phyloP scores from a whole-genome alignment of 2,888 invertebrate species.

The Clivina fossor region DNA sequence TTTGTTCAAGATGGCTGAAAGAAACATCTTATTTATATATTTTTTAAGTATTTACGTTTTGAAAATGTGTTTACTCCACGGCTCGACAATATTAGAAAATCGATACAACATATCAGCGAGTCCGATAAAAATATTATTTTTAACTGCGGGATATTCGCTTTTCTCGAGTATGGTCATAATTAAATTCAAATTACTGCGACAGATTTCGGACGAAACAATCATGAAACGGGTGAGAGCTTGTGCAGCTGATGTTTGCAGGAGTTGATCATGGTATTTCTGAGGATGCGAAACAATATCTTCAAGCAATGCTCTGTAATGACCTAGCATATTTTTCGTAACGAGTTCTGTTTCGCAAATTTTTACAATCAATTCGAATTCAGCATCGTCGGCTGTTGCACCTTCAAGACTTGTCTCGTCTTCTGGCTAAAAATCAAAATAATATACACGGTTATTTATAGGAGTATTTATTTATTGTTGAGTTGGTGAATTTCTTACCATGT shows the following conservation, averaged over 20 bases:
- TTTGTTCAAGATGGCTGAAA: too few species aligned
- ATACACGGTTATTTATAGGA: constrained; percentile 8
- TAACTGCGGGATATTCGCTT: constrained; percentile 70
- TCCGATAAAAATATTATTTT: constrained; percentile 80
- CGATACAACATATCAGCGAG: constrained; percentile 84
- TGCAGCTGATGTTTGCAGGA: constrained; percentile 66
- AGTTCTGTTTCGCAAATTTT: constrained; percentile 69
- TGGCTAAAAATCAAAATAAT: constrained; percentile 35
- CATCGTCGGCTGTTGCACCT: constrained; percentile 86
- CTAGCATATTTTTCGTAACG: constrained; percentile 56
- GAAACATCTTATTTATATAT: too few species aligned
- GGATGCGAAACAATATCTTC: constrained; percentile 63
- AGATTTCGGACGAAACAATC: constrained; percentile 76
- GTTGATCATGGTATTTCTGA: constrained; percentile 60
- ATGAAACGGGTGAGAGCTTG: constrained; percentile 70
- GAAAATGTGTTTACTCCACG: constrained; percentile 88
- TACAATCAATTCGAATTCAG: constrained; percentile 81
- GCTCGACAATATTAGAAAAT: constrained; percentile 91
- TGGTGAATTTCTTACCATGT: constrained; percentile 25
- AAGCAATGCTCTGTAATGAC: constrained; percentile 59
- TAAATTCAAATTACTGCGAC: constrained; percentile 71
- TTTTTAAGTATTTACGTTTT: constrained; percentile 60
- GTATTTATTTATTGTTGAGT: constrained; percentile 32
- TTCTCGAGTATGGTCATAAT: constrained; percentile 83
- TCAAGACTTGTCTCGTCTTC: constrained; percentile 73